Percentiles rank a stretch among this genome's conserved stretches.
Conservation (phyloP, 1,140 invertebrate species). For the Drosophila arawakana region DNA sequence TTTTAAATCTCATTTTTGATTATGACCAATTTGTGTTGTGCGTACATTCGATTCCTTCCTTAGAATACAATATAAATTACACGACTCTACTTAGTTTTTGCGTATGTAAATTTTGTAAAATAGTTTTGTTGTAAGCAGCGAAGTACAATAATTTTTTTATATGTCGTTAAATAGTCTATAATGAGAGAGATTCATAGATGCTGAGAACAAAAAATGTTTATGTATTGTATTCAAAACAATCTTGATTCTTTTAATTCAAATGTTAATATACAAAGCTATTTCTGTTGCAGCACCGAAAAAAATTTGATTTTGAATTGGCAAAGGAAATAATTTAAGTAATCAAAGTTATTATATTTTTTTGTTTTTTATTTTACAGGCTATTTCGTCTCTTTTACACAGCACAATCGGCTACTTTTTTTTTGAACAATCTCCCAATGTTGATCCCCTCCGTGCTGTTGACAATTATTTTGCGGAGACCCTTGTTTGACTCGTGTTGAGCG, state of each 20-base stretch:
- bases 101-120: constrained; percentile 78
- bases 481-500: constrained; percentile 65
- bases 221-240: constrained; percentile 51
- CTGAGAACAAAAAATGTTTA: constrained; percentile 53
- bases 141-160: constrained; percentile 81
- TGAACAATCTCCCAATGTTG: constrained; percentile 15
- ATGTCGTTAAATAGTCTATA: constrained; percentile 67
- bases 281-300: constrained; percentile 22
- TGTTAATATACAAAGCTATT: constrained; percentile 57
- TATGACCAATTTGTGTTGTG: constrained; percentile 38
- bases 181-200: constrained; percentile 63
- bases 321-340: too few species aligned
- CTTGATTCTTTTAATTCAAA: constrained; percentile 50
- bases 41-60: constrained; percentile 66
- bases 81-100: constrained; percentile 61
- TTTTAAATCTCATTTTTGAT: constrained; percentile 33
- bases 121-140: constrained; percentile 82
- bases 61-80: constrained; percentile 61
- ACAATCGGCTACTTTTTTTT: constrained; percentile 20
- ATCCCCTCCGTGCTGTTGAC: constrained; percentile 58
- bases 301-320: too few species aligned
- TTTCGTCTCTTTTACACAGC: constrained; percentile 27
- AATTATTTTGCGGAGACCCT: constrained; percentile 62
- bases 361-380: constrained; percentile 16
- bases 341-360: too few species aligned